phyloP scores from a whole-genome alignment of 2,113 vertebrate species.

The Charadrius vociferus region DNA sequence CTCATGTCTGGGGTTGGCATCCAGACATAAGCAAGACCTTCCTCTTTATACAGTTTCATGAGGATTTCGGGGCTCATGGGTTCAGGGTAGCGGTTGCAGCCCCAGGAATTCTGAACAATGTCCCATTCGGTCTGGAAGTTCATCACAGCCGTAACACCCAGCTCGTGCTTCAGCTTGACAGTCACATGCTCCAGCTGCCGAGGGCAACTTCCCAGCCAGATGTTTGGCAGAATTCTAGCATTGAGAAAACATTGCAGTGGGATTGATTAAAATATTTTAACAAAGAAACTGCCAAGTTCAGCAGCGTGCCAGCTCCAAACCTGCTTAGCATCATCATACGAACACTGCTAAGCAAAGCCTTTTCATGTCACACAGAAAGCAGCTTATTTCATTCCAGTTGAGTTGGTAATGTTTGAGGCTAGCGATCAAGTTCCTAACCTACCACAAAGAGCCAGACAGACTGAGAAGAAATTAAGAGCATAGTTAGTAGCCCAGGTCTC shows the following conservation, averaged over 20 bases:
- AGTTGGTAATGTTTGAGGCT: not conserved
- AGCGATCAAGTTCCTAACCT: not conserved
- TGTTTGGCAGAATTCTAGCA: conserved; percentile 88
- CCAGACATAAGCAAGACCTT: conserved; percentile 90
- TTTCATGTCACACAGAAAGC: not conserved
- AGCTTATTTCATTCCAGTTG: not conserved
- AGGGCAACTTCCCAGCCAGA: conserved; percentile 97
- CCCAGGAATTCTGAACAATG: conserved; percentile 89
- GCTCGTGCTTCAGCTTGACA: conserved; percentile 90
- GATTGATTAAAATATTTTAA: not conserved
- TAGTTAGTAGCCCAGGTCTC: not conserved
- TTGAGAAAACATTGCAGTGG: not conserved
- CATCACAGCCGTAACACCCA: conserved; percentile 92
- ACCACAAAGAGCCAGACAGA: not conserved
- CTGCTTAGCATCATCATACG: not conserved
- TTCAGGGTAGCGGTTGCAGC: conserved; percentile 85
- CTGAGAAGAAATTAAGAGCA: not conserved
- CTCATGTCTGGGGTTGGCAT: conserved; percentile 97
- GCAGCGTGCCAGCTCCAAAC: not conserved
- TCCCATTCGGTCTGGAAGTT: conserved; percentile 97
- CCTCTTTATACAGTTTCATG: conserved; percentile 88
- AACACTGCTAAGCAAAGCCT: not conserved
- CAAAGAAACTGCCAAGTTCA: not conserved
- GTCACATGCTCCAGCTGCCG: conserved; percentile 92
- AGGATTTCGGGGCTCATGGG: conserved; percentile 88